A percentile compares a stretch with the other conserved stretches of the same genome.
Conservation (phyloP, 2,888 invertebrate genomes). For the Drosophila pegasa region DNA sequence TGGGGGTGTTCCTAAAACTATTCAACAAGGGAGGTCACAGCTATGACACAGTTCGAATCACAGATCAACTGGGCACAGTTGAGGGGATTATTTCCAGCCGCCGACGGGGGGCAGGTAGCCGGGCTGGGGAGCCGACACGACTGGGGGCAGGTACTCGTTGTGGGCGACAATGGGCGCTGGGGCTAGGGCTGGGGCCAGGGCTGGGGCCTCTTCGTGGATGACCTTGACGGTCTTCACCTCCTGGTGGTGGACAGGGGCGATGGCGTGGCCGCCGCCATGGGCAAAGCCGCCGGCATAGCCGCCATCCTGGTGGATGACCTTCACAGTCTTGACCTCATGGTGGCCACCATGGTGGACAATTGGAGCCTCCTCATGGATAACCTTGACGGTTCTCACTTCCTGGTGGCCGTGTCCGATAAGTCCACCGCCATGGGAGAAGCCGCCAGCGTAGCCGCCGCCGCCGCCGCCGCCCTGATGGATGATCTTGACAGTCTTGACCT, state of each 20-base stretch:
- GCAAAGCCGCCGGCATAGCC: conserved; percentile 42
- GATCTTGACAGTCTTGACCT: conserved; percentile 72
- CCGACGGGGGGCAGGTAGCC: conserved; percentile 71
- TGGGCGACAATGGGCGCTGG: conserved; percentile 34
- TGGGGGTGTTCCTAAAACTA: conserved; percentile 59
- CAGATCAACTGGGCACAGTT: conserved; percentile 35
- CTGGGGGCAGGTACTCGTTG: conserved; percentile 60
- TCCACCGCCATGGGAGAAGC: conserved; percentile 36
- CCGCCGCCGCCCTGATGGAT: conserved; percentile 64
- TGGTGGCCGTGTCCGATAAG: conserved; percentile 3
- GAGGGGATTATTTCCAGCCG: conserved; percentile 62
- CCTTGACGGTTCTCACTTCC: conserved; percentile 6
- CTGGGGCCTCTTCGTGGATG: conserved; percentile 63
- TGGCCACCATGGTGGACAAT: conserved; percentile 35
- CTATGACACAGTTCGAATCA: conserved; percentile 67
- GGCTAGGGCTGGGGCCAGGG: too few relatives aligned
- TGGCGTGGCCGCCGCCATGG: conserved; percentile 18
- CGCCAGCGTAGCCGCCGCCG: conserved; percentile 39
- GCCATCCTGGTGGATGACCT: conserved; percentile 64
- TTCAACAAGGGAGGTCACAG: conserved; percentile 67
- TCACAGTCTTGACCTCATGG: conserved; percentile 64
- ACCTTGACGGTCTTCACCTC: conserved; percentile 67
- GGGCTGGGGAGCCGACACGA: conserved; percentile 47
- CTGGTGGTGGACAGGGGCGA: conserved; percentile 42
- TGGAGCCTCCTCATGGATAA: conserved; percentile 6